Evolutionary conservation across 1,140 invertebrate species (phyloP), one percentile per base, ranked within the genome.

Genomic region (Meloidogyne chitwoodi): DNA sequence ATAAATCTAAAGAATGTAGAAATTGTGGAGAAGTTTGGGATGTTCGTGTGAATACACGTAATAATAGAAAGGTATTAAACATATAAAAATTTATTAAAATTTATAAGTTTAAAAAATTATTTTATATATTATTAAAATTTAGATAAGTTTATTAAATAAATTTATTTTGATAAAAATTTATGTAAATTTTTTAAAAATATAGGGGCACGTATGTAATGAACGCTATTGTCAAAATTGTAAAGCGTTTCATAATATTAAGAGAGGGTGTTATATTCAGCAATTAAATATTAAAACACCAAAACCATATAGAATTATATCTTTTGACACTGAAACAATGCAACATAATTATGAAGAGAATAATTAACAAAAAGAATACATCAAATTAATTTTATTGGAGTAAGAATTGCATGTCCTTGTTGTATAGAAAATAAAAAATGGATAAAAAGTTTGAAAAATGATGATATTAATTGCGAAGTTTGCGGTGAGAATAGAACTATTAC

Each of bases 21-120:
- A 8, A 72, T 22, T 72, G 70, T 27, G 44, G 62, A 67, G 22
- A 61, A 69, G 48, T 65, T 11, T 71, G 61, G 38, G 29, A 65
- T 65, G 69, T 71, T 34, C 61, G 38, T 5, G 29, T 31, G 5
- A 67, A 65, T 34, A 61, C 14, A 41, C 12, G 38, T 48, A 71
- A 71, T 14, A 24, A 64, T 19, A 26, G 69, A 61, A 65, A 24
- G 19, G 34, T 38, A 38, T 38, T 38, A 38, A 38, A 10, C n/a
- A n/a, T n/a, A 38, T 5, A 38, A 38, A 38, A 5, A 38, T 5
- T 38, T 38, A 38, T 38, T 38, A 38, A 38, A 38, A 38, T n/a
- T 38, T 5, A 38, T 38, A 38, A 38, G 10, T 38, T 38, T 38
- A n/a, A 38, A 38, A 38, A 38, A 38, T 38, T 5, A 38, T 38